Conservation (phyloP, 2,113 vertebrate genomes). For the Pollimyrus isidori region DNA sequence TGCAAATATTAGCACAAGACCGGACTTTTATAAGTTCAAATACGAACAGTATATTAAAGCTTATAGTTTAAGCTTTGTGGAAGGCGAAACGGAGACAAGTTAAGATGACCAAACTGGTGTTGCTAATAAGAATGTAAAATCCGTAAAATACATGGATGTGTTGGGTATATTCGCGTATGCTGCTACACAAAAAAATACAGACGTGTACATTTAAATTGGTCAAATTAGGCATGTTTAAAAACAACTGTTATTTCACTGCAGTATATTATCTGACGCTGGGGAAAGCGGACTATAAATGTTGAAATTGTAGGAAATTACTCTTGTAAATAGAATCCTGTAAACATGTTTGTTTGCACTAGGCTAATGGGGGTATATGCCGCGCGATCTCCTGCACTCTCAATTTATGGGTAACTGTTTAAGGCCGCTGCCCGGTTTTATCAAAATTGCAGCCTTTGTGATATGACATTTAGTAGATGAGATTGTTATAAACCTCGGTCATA, state of each 20-base stretch:
- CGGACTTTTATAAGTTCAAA: neutral
- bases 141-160: neutral
- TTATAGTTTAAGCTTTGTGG: neutral
- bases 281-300: neutral
- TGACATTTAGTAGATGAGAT: conserved; percentile 69
- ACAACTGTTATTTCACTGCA: neutral
- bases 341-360: neutral
- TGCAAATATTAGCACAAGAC: neutral
- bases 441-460: conserved; percentile 15
- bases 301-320: neutral
- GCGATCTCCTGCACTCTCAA: neutral
- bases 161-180: neutral
- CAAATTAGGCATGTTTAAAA: neutral
- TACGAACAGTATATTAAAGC: neutral
- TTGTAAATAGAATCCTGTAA: neutral
- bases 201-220: neutral
- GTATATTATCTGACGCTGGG: neutral
- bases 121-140: neutral
- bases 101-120: neutral
- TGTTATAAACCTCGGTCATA: conserved; percentile 67
- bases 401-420: conserved; percentile 22
- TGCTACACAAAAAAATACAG: neutral
- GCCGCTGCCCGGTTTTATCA: conserved; percentile 7
- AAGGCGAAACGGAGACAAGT: neutral
- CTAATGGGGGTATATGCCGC: neutral